A percentile compares a stretch with the other conserved stretches of the same genome.
Conservation (phyloP, 2,797 vertebrate species). For the Tangara arthus region DNA sequence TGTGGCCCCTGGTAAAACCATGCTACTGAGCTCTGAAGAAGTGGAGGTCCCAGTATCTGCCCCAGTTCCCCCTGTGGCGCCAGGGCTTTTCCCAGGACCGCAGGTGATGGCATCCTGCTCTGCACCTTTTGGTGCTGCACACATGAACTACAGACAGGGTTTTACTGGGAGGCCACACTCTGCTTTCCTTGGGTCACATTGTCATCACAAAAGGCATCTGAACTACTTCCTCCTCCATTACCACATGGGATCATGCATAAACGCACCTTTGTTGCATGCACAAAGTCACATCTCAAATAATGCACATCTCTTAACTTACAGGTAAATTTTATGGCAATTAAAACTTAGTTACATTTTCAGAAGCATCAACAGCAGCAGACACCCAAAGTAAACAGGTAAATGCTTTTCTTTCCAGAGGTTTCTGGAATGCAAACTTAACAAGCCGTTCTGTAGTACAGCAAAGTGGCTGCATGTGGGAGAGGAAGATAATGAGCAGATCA, state of each 20-base stretch:
- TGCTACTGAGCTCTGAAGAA: rapidly evolving
- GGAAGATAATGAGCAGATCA: neutral
- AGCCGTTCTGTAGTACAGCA: neutral
- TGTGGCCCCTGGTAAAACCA: neutral
- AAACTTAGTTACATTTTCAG: neutral
- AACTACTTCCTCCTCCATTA: neutral
- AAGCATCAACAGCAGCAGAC: neutral
- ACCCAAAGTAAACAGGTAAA: neutral
- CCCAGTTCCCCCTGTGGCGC: neutral
- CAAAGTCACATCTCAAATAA: neutral
- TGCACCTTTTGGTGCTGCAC: neutral
- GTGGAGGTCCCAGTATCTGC: neutral
- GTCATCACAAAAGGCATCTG: neutral
- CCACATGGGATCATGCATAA: rapidly evolving
- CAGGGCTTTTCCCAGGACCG: rapidly evolving
- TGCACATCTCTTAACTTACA: neutral
- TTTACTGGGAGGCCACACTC: neutral
- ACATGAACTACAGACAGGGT: rapidly evolving
- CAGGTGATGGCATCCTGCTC: neutral
- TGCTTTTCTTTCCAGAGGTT: neutral
- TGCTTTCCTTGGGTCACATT: neutral
- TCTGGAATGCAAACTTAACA: neutral
- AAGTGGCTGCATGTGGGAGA: neutral
- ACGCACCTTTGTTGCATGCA: neutral
- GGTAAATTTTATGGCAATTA: neutral